Percentiles rank a stretch among this genome's conserved stretches.
Conservation (phyloP, 1,140 invertebrate genomes). For the Wasmannia auropunctata region DNA sequence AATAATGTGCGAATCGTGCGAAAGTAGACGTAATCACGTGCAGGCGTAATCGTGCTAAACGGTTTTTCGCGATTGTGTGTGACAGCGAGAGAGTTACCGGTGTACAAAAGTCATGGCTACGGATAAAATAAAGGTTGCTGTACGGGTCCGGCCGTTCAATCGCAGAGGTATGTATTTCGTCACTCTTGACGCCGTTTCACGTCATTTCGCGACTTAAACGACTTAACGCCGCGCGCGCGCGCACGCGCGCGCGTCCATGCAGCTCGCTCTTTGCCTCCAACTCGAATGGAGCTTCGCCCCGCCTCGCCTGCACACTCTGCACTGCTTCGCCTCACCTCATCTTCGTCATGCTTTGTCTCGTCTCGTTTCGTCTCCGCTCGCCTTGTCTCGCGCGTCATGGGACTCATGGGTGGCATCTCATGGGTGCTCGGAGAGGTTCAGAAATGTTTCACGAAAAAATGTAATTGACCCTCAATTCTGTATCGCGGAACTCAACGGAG, state of each 20-base stretch:
- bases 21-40: conserved; percentile 67
- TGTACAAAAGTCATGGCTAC: conserved; percentile 88
- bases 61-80: conserved; percentile 66
- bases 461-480: neutral
- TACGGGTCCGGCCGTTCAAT: conserved; percentile 98
- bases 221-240: neutral
- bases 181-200: neutral
- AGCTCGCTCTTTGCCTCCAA: neutral
- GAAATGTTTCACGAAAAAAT: neutral
- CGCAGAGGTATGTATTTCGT: conserved; percentile 92
- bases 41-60: conserved; percentile 49
- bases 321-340: neutral
- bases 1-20: conserved; percentile 64
- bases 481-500: neutral
- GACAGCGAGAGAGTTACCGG: conserved; percentile 74
- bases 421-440: neutral
- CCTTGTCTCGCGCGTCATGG: no score
- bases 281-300: neutral
- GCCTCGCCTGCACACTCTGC: neutral
- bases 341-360: neutral
- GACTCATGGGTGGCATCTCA: neutral
- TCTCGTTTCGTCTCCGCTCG: no score
- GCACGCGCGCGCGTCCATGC: neutral
- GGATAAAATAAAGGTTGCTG: conserved; percentile 98
- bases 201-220: no score